Evolutionary conservation across 1,140 invertebrate species (phyloP), one percentile per base, ranked within the genome.

Genomic region (Drosophila sturtevanti): DNA sequence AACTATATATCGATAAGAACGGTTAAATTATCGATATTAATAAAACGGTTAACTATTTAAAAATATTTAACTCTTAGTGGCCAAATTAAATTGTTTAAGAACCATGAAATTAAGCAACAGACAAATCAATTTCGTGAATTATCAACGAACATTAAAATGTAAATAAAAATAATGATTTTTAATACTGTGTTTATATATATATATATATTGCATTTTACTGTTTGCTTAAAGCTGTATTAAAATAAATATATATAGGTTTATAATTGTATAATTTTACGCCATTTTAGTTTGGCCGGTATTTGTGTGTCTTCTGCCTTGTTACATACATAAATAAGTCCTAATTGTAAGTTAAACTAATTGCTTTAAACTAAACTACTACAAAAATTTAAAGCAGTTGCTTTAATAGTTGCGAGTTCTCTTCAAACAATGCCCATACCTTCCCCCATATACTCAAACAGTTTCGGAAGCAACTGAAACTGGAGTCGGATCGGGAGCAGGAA

Each of bases 321-420:
- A 65, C 76, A 72, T 72, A 67, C 68, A 72, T 72, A 66, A 65
- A 69, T 55, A 31, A 34, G 31, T 37, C 37, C 79, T 87, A 89
- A 87, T 82, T 65, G 61, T 87, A 89, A 82, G 67, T 82, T 87
- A 87, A 79, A 82, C 82, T 82, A 86, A 76, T 59, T 75, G 63
- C 24, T 70, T 73, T 82, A 81, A 84, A 79, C 75, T 89, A 89
- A 68, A 77, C 70, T 87, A 89, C 76, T 87, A 84, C 82, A 87
- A 56, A 56, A 56, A 72, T 87, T 82, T 79, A 87, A 87, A 89
- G 82, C 84, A 89, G 82, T 76, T 76, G 82, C 82, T 87, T 89
- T 89, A 82, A 61, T 79, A 77, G 82, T 87, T 87, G 82, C 84
- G 84, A 82, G 84, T 82, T 79, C 58, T 52, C 64, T 68, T 62